Evolutionary conservation across 1,140 invertebrate genomes (phyloP).

Genomic region (Cherax quadricarinatus): DNA sequence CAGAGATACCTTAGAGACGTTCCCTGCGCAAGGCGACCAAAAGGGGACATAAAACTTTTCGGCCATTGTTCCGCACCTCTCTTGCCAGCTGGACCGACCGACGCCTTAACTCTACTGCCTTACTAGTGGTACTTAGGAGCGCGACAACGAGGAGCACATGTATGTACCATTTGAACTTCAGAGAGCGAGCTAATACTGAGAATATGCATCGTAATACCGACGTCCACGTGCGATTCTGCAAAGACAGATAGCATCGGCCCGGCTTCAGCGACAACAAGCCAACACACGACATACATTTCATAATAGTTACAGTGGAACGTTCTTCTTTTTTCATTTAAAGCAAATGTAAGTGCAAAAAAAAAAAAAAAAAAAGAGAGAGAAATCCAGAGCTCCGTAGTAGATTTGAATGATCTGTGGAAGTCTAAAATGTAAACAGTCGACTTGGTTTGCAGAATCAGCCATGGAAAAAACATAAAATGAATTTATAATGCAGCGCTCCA

Average conservation of each 20-base stretch:
- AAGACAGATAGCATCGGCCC: conserved; percentile 76
- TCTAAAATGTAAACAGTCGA: background rate
- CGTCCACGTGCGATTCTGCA: conserved; percentile 95
- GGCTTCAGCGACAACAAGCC: conserved; percentile 62
- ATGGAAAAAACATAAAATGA: no score
- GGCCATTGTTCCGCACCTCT: conserved; percentile 12
- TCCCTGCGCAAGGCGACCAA: conserved; percentile 32
- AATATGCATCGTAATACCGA: conserved; percentile 98
- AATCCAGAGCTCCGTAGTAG: background rate
- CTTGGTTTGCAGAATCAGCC: background rate
- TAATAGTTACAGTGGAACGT: conserved; percentile 58
- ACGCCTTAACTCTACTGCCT: conserved; percentile 61
- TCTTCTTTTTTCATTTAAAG: background rate
- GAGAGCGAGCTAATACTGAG: conserved; percentile 98
- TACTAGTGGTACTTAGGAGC: conserved; percentile 70
- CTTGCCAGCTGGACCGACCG: conserved; percentile 6
- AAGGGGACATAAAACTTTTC: background rate
- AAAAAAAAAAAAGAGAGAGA: conserved; percentile 22
- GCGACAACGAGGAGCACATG: conserved; percentile 63
- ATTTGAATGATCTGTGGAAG: background rate
- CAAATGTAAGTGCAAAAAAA: conserved; percentile 5
- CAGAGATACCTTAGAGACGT: background rate
- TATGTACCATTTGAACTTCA: conserved; percentile 97
- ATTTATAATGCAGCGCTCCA: no score
- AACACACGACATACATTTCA: conserved; percentile 55